Conservation (phyloP, 2,888 invertebrate species). For the Parnassius glacialis region DNA sequence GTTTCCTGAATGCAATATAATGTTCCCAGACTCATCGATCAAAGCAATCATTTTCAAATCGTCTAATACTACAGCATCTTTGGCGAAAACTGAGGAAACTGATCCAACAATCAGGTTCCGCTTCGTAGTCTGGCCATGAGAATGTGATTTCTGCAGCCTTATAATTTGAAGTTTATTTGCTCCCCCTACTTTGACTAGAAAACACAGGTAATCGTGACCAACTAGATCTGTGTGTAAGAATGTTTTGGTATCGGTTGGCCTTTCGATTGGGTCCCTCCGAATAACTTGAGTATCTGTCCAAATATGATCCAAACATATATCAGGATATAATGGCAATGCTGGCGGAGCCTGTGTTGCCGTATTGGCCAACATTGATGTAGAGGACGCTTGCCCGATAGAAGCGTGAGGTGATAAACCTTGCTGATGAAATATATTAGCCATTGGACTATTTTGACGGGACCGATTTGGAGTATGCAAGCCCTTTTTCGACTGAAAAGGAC, state of each 20-base stretch:
- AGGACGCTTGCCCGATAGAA: slow-evolving; percentile 71
- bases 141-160: slow-evolving; percentile 83
- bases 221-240: slow-evolving; percentile 93
- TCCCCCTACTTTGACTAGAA: slow-evolving; percentile 76
- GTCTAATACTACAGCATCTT: slow-evolving; percentile 90
- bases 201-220: slow-evolving; percentile 92
- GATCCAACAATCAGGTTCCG: slow-evolving; percentile 88
- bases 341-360: slow-evolving; percentile 72
- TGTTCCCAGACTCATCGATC: slow-evolving; percentile 88
- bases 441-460: slow-evolving; percentile 68
- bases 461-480: slow-evolving; percentile 52
- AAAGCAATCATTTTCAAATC: slow-evolving; percentile 92
- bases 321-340: slow-evolving; percentile 89
- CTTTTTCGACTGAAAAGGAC: slow-evolving; percentile 65
- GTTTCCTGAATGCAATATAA: slow-evolving; percentile 92
- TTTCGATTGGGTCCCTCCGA: slow-evolving; percentile 61
- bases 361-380: slow-evolving; percentile 68
- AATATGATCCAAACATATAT: slow-evolving; percentile 92
- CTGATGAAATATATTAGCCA: slow-evolving; percentile 71
- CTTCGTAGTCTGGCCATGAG: slow-evolving; percentile 62
- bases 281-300: slow-evolving; percentile 88
- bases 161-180: slow-evolving; percentile 83
- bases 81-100: slow-evolving; percentile 86
- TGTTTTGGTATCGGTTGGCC: slow-evolving; percentile 78
- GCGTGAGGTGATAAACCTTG: slow-evolving; percentile 73